Base-by-base conservation (phyloP, 1,140 invertebrate species). In the Plectrocnemia conspersa region DNA sequence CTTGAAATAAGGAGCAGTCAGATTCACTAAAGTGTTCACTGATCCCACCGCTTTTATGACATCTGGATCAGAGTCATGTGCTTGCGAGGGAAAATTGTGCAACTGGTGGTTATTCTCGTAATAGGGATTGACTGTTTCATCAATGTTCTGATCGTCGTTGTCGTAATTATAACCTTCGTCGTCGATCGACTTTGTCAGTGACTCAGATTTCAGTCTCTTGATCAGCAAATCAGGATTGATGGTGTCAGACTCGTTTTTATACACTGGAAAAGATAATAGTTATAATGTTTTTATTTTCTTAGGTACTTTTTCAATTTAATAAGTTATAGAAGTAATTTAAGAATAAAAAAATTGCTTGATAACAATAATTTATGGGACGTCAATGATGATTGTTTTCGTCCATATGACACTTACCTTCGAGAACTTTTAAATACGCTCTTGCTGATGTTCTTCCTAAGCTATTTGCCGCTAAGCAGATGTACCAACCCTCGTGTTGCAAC, bases 401-500 rank as follows among this genome's bases (percentile, higher is more conserved):
- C n/a, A n/a, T n/a, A n/a, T n/a, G n/a, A 38, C 44, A 80, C 81
- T 82, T 74, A 88, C 84, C 80, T 66, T 91, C 84, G 2, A 91
- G 77, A 10, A 98, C 91, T 36, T 78, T 79, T 1, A 98, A 74
- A 69, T 91, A 96, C 10, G 90, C 90, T 65, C 83, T 90, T 23
- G 82, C 81, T 38, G 83, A 81, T 0, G 84, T 82, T 22, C 78
- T 77, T 0, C 94, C 94, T 10, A 95, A 75, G 29, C 79, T 80
- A 67, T 93, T 97, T 2, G 84, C 79, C 0, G 89, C 92, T 3
- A 94, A 76, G 66, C 94, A 98, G 0, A 89, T 88, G 66, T 97
- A 97, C 89, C 89, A 95, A 1, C 92, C 93, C 68, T 91, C 88
- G 63, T 95, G 86, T 25, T 85, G 82, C 52, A 86, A 77, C 0